Conservation (phyloP, 2,797 vertebrate species). For the Sparus aurata region DNA sequence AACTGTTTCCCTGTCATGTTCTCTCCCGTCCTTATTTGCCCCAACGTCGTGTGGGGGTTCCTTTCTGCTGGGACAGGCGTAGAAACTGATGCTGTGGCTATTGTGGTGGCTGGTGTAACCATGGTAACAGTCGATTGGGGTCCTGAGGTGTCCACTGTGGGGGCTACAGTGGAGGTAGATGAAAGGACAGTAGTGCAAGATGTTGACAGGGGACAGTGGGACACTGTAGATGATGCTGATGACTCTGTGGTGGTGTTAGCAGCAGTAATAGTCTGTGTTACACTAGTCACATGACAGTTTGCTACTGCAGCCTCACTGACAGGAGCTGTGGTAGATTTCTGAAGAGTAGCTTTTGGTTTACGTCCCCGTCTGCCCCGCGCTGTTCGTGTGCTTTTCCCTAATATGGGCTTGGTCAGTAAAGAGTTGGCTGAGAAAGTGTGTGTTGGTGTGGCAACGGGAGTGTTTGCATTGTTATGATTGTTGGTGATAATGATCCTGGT, state of each 20-base stretch:
- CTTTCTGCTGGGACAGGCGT: conserved; percentile 38
- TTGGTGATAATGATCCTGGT: conserved; percentile 90
- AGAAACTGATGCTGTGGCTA: conserved; percentile 40
- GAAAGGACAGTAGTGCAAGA: conserved; percentile 40
- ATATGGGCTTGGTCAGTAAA: conserved; percentile 81
- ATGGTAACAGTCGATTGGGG: conserved; percentile 41
- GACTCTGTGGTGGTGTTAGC: conserved; percentile 36
- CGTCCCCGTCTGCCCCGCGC: conserved; percentile 83
- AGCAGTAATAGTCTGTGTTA: conserved; percentile 22
- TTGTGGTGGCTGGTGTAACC: conserved; percentile 50
- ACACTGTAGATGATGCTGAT: conserved; percentile 32
- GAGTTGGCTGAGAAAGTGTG: conserved; percentile 65
- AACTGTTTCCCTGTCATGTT: conserved; percentile 78
- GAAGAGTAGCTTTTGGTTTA: conserved; percentile 79
- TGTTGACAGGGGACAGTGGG: conserved; percentile 35
- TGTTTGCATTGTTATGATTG: conserved; percentile 73
- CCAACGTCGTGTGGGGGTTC: conserved; percentile 41
- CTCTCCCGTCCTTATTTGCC: conserved; percentile 61
- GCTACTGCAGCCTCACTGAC: conserved; percentile 44
- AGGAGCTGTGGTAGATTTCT: conserved; percentile 58
- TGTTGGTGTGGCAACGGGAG: conserved; percentile 60
- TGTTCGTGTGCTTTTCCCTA: conserved; percentile 84
- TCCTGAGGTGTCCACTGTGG: conserved; percentile 59
- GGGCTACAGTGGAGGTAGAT: conserved; percentile 39
- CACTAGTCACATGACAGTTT: conserved; percentile 35